Evolutionary conservation across 2,888 invertebrate species (phyloP), one percentile per base, ranked within the genome.

Genomic region (Drosophila acutilabella): DNA sequence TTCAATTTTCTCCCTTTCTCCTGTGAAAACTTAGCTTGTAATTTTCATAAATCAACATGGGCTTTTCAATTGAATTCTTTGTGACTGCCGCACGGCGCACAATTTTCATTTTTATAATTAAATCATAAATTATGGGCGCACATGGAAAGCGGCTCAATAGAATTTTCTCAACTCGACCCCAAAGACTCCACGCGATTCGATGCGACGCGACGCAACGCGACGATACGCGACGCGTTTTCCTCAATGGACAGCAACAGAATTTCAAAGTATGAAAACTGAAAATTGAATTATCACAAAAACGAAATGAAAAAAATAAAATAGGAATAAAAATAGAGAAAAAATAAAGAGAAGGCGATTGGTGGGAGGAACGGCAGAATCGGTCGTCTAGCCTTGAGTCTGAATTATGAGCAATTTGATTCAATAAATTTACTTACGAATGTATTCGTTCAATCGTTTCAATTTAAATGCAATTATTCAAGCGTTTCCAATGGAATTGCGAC

Each of bases 11-110:
- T 2, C 6, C 8, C 10, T 38, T 1, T 6, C 16, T 16, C 65
- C 69, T 53, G 69, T 52, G 54, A 64, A 64, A 81, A 74, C 70
- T 84, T 69, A 59, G 69, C 69, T 69, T 59, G 64, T 69, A 76
- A 84, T 84, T 78, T 87, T 79, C 82, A 87, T 87, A 88, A 88
- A 82, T 82, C 82, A 82, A 81, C 71, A 71, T 74, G 80, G 65
- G 66, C 83, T 80, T 82, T 81, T 86, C 82, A 85, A 85, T 85
- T 76, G 74, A 58, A 65, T 68, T 74, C 62, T 60, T 69, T 62
- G 42, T 64, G 67, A 26, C 54, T 54, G 52, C 42, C 20, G 61
- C 50, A 47, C 40, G 64, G 54, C 59, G 50, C 59, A 65, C 53
- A 66, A 56, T 52, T 62, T 62, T 62, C 62, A 62, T 76, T 74